phyloP scores from a whole-genome alignment of 2,113 vertebrate species.

The Gnathonemus echidnorhynchus region DNA sequence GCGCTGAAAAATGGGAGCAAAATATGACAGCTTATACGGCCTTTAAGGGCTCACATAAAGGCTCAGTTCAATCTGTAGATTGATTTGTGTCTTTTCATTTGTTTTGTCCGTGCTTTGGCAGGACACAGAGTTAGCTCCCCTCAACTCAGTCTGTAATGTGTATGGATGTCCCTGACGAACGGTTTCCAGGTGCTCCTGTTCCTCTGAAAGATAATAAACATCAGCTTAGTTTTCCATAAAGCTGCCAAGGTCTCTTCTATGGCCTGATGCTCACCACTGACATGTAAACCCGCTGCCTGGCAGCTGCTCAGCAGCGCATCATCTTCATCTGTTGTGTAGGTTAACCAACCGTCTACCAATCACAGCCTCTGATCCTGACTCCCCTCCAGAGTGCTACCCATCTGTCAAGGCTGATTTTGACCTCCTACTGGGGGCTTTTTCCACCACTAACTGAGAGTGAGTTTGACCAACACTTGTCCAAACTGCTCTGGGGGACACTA shows the following conservation, averaged over 20 bases:
- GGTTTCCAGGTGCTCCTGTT: background rate
- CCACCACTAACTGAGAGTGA: background rate
- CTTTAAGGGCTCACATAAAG: background rate
- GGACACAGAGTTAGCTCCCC: background rate
- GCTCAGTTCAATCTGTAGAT: background rate
- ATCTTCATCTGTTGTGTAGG: background rate
- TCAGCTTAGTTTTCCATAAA: background rate
- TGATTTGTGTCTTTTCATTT: background rate
- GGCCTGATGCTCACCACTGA: background rate
- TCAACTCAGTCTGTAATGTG: background rate
- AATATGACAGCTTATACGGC: background rate
- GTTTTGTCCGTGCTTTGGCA: background rate
- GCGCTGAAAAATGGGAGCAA: background rate
- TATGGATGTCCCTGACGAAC: background rate
- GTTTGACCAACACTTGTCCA: background rate
- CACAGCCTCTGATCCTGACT: background rate
- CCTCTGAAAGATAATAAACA: background rate
- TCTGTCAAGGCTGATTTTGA: background rate
- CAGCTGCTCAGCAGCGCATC: background rate
- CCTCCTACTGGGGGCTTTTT: background rate
- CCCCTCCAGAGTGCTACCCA: background rate
- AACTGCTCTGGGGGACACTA: background rate
- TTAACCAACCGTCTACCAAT: background rate
- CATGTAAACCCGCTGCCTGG: background rate
- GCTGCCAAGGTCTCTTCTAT: background rate